Evolutionary conservation across 2,113 vertebrate species (phyloP).

Genomic region (Nicator chloris): DNA sequence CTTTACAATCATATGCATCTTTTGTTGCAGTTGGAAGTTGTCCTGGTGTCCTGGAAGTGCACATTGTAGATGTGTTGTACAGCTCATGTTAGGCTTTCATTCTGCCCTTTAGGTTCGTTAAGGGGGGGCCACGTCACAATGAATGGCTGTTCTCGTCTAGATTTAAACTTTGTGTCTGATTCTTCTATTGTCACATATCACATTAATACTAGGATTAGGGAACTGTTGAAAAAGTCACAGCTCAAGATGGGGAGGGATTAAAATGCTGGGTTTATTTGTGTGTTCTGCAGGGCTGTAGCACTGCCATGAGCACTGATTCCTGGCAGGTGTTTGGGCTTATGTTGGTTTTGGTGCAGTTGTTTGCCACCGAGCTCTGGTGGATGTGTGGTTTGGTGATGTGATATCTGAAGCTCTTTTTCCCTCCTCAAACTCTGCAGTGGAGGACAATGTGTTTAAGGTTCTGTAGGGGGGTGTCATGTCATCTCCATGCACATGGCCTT

Average conservation of each 20-base stretch:
- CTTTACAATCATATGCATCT: neutral
- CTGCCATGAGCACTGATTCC: neutral
- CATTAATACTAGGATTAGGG: neutral
- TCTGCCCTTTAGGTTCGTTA: neutral
- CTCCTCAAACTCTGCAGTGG: neutral
- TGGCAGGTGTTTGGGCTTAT: neutral
- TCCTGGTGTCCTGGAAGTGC: too few relatives aligned
- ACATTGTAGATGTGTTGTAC: neutral
- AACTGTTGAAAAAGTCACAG: neutral
- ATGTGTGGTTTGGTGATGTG: neutral
- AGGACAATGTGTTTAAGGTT: neutral
- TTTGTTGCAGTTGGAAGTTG: neutral
- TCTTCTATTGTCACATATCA: neutral
- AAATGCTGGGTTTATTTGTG: neutral
- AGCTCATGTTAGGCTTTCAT: neutral
- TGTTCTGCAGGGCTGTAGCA: neutral
- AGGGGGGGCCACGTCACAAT: neutral
- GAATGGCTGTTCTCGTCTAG: neutral
- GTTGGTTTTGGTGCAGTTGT: neutral
- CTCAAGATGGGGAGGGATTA: neutral
- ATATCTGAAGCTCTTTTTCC: neutral
- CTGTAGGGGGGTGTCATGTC: neutral
- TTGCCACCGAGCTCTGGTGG: neutral
- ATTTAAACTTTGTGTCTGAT: neutral
- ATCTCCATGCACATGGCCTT: neutral